phyloP scores from a whole-genome alignment of 2,113 vertebrate genomes.

The Nycticebus coucang region DNA sequence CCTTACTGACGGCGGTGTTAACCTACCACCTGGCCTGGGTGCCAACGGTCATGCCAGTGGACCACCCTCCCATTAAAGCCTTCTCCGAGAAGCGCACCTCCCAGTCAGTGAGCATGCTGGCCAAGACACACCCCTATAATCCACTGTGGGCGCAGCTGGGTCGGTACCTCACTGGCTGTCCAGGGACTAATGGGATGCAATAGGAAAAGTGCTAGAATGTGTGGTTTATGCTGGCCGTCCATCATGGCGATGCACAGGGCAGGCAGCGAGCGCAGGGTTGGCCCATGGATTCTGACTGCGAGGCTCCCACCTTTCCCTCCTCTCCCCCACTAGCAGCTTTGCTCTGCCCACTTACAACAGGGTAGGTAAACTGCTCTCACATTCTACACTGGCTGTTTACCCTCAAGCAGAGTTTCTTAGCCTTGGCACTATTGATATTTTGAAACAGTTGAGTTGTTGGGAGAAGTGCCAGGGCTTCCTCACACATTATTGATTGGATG shows the following conservation, averaged over 20 bases:
- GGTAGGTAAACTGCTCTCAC: background rate
- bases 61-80: constrained; percentile 88
- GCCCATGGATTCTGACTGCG: background rate
- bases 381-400: background rate
- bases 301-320: rapidly evolving
- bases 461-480: background rate
- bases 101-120: constrained; percentile 88
- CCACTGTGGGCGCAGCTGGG: constrained; percentile 94
- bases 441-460: background rate
- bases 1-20: constrained; percentile 91
- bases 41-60: constrained; percentile 92
- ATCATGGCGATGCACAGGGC: rapidly evolving
- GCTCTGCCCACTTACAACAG: background rate
- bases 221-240: background rate
- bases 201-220: background rate
- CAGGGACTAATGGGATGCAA: rapidly evolving
- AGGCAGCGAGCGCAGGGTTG: background rate
- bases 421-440: rapidly evolving
- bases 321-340: background rate
- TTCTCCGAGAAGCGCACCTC: constrained; percentile 91
- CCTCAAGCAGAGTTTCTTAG: background rate
- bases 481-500: rapidly evolving
- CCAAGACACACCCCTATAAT: constrained; percentile 93
- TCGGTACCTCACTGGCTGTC: constrained; percentile 77
- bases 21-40: constrained; percentile 94